A percentile compares a stretch with the other conserved stretches of the same genome.
These are phyloP conservation scores for Capitulum mitella DNA, from an alignment of 2,888 invertebrate species.

Conservation along the genomic window DNA sequence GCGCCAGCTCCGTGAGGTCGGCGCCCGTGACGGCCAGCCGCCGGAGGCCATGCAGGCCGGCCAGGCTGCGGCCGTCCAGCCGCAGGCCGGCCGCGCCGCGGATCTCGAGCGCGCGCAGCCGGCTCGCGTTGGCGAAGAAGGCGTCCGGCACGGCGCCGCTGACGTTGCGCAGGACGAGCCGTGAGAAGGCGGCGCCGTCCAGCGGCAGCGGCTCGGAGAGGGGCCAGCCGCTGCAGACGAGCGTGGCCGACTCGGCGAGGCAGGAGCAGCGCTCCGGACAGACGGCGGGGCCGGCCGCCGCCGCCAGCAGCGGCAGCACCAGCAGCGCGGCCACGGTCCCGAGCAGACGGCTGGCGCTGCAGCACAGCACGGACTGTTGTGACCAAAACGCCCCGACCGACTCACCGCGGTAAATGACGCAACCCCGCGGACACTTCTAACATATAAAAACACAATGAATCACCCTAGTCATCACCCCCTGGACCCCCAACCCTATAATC, in stretches of 20 bases:
- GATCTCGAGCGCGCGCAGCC: not conserved
- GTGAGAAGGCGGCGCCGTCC: not conserved
- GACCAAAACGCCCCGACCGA: too few species aligned
- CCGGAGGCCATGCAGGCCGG: not conserved
- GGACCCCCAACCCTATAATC: too few species aligned
- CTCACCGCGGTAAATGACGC: too few species aligned
- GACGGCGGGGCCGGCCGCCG: not conserved
- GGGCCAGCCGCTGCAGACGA: not conserved
- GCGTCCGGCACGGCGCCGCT: not conserved
- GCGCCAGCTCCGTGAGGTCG: not conserved
- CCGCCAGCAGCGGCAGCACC: not conserved
- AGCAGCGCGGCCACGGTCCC: not conserved
- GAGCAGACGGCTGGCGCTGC: too few species aligned
- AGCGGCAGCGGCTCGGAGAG: too few species aligned
- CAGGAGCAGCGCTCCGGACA: not conserved
- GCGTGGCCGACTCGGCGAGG: not conserved
- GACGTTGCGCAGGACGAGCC: not conserved
- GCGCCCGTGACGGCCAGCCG: not conserved
- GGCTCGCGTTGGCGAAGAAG: not conserved
- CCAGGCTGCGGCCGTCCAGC: not conserved
- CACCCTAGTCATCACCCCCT: too few species aligned
- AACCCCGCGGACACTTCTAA: too few species aligned
- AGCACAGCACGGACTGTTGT: too few species aligned
- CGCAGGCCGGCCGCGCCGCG: not conserved
- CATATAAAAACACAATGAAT: too few species aligned